phyloP scores from a whole-genome alignment of 2,797 vertebrate genomes.

The Parauchenoglanis punctatus region DNA sequence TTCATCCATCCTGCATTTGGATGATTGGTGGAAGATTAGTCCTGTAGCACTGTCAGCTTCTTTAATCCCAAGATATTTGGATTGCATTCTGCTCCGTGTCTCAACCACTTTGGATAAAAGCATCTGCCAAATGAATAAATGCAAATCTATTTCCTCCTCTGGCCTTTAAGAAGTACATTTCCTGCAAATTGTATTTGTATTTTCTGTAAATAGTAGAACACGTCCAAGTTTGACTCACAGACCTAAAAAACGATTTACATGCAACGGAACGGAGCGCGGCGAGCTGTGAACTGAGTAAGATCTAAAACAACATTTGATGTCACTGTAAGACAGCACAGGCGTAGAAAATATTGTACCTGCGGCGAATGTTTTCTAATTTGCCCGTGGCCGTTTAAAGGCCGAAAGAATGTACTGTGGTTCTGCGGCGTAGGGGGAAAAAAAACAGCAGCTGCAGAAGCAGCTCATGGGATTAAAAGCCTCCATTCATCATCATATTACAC shows the following conservation, averaged over 20 bases:
- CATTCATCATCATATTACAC: slow-evolving; percentile 64
- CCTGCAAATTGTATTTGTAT: slow-evolving; percentile 14
- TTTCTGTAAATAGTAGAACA: slow-evolving; percentile 17
- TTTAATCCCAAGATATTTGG: neutral
- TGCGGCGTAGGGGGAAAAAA: slow-evolving; percentile 35
- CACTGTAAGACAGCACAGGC: slow-evolving; percentile 26
- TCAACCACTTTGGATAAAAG: slow-evolving; percentile 25
- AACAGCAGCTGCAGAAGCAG: slow-evolving; percentile 50
- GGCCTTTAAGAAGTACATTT: neutral
- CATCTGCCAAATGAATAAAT: slow-evolving; percentile 24
- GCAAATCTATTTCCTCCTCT: slow-evolving; percentile 10
- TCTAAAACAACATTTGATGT: slow-evolving; percentile 40
- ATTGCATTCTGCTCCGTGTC: neutral
- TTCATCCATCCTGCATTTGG: neutral
- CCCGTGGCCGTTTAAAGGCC: slow-evolving; percentile 33
- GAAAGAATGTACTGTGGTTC: slow-evolving; percentile 50
- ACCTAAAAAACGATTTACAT: slow-evolving; percentile 21
- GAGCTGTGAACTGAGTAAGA: slow-evolving; percentile 36
- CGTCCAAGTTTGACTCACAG: neutral
- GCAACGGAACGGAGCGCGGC: slow-evolving; percentile 15
- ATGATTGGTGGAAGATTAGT: slow-evolving; percentile 11
- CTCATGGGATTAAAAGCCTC: slow-evolving; percentile 61
- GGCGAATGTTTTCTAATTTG: slow-evolving; percentile 43
- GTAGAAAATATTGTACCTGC: slow-evolving; percentile 31
- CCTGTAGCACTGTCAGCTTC: slow-evolving; percentile 9